phyloP scores from a whole-genome alignment of 2,797 vertebrate genomes.

The Hemibagrus guttatus region DNA sequence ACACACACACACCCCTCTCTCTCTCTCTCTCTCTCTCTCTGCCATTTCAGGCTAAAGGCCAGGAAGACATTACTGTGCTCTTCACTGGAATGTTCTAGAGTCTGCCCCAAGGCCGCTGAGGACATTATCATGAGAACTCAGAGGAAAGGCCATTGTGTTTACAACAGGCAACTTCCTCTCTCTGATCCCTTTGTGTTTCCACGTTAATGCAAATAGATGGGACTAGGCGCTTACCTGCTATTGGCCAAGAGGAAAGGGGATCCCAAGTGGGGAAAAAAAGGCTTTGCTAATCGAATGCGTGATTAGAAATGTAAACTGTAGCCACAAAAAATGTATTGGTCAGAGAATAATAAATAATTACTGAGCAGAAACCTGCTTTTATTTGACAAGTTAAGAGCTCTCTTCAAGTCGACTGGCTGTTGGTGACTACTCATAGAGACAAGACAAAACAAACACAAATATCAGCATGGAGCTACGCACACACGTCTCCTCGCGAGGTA shows the following conservation, averaged over 20 bases:
- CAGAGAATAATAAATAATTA: conserved; percentile 10
- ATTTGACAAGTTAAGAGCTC: conserved; percentile 40
- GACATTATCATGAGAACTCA: conserved; percentile 59
- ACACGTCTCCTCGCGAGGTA: conserved; percentile 38
- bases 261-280: conserved; percentile 13
- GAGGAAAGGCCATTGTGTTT: conserved; percentile 60
- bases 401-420: conserved; percentile 27
- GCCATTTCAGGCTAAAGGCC: conserved; percentile 57
- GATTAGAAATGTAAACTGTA: neutral
- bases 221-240: conserved; percentile 29
- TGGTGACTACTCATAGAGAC: conserved; percentile 43
- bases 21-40: conserved; percentile 49
- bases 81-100: conserved; percentile 56
- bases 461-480: conserved; percentile 39
- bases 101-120: conserved; percentile 56
- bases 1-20: conserved; percentile 36
- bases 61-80: conserved; percentile 48
- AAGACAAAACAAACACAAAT: conserved; percentile 53
- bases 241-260: conserved; percentile 42
- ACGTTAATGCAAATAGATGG: conserved; percentile 55
- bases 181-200: conserved; percentile 57
- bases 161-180: conserved; percentile 60
- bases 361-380: conserved; percentile 17
- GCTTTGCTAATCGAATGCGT: neutral
- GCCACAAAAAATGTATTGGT: neutral